Percentiles rank a stretch among this genome's conserved stretches.
Evolutionary conservation across 2,888 invertebrate species (phyloP).

Genomic region (Caenorhabditis sp.): DNA sequence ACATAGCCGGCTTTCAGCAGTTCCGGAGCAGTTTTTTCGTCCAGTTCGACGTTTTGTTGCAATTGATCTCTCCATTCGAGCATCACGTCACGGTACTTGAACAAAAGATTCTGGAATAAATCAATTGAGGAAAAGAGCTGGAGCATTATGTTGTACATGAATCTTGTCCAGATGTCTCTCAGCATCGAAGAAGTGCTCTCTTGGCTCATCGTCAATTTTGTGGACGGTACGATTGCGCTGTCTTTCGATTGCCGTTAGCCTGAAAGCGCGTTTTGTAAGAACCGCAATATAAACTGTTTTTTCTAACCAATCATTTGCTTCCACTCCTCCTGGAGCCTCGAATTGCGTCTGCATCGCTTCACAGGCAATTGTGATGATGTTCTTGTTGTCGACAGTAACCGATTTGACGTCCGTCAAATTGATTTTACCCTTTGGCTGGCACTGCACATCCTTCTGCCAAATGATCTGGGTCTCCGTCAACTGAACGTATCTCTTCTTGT

Average conservation of each 20-base stretch:
- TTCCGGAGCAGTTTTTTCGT: constrained; percentile 52
- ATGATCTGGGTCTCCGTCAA: constrained; percentile 70
- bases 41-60: constrained; percentile 22
- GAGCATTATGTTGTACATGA: constrained; percentile 54
- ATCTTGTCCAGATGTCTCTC: constrained; percentile 62
- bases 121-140: background rate
- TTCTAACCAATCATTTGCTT: constrained; percentile 75
- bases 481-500: constrained; percentile 68
- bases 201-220: constrained; percentile 32
- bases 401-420: constrained; percentile 63
- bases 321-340: constrained; percentile 69
- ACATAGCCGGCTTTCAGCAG: constrained; percentile 47
- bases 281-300: no score
- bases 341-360: constrained; percentile 68
- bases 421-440: constrained; percentile 61
- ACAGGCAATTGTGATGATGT: constrained; percentile 68
- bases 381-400: constrained; percentile 68
- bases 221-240: constrained; percentile 49
- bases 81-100: constrained; percentile 70
- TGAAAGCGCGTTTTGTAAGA: no score
- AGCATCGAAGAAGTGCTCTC: constrained; percentile 53
- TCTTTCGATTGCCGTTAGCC: constrained; percentile 59
- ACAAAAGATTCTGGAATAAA: constrained; percentile 52
- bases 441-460: constrained; percentile 72
- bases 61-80: constrained; percentile 67